Base-by-base conservation (phyloP, 2,888 invertebrate genomes). In the Serripes groenlandicus region DNA sequence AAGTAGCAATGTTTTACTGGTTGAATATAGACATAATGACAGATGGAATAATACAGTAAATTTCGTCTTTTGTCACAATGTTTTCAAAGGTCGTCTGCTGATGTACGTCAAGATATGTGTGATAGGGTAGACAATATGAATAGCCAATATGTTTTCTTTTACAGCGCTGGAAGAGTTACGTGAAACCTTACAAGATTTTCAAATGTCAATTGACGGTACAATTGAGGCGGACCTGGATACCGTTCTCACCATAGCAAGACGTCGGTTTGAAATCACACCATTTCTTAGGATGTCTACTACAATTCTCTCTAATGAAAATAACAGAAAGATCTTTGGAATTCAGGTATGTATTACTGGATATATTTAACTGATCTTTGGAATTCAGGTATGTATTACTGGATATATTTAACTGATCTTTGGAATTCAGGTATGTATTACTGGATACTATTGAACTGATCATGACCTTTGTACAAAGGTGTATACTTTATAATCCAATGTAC, bases 111-210 rank as follows among this genome's bases (percentile, higher is more conserved):
- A 56, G 23, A 56, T 5, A 21, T n/a, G n/a, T 49, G 49, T 15
- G 3, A 49, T 49, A 21, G 49, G 2, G 49, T 49, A 21, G 49
- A 3, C 15, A 42, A 42, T 11, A 42, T 11, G 15, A 42, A 42
- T 11, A 11, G 42, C 42, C 42, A 42, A 42, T 11, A 42, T 42
- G 15, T 11, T 42, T 42, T 42, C 42, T 42, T 42, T 34, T 35
- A 9, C 72, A 81, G 81, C 26, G 11, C 15, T 78, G 34, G 26
- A 70, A 35, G 74, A 78, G n/a, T n/a, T 81, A 3, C 77, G 73
- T 15, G 42, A 34, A 9, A 42, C 75, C 5, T 7, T 81, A 21
- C 70, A 70, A 23, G 56, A 35, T 23, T 60, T 81, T 11, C 77
- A 74, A 52, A 77, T 81, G 78, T 42, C 34, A 9, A 37, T 28